Evolutionary conservation across 2,888 invertebrate species (phyloP), one percentile per base, ranked within the genome.

Genomic region (Branchellion lobata): DNA sequence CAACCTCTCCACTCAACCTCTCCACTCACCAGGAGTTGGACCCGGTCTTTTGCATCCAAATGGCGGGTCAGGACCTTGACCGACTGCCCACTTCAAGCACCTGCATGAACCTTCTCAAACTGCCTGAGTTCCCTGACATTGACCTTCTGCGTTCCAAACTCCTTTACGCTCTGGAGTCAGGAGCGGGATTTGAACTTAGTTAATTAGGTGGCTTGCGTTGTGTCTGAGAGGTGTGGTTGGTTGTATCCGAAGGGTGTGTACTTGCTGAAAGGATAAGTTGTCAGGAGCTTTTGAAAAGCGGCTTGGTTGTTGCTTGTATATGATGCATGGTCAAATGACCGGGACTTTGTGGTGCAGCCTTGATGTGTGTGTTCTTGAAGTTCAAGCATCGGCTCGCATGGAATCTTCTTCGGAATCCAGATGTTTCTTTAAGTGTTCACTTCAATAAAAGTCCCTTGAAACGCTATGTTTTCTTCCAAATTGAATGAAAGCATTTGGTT

Each of bases 41-140:
- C 88, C 98, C 99, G 18, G 93, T 95, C 0, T 96, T 99, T 88
- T 95, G 95, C 86, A 95, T 99, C 85, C 96, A 97, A 86, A 93
- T 93, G 81, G 94, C 94, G 79, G 96, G 95, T 18, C 82, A 81
- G 78, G 92, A 93, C 83, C 82, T 84, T 1, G 94, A 95, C 86
- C 91, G 96, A 21, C 91, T 99, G 85, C 98, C 98, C 0, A 95
- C 97, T 18, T 94, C 98, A 11, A 95, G 95, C 87, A 99, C 99
- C 2, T 99, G 98, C 87, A 94, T 99, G 92, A 98, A 99, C 90
- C 90, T 99, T 82, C 90, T 99, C 81, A 98, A 98, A 89, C 90
- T 99, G 84, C 98, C 98, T 0, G 93, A 95, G 85, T 95, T 95
- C 86, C 90, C 90, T 82, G 92, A 92, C 74, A 92, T 93, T 84